phyloP scores from a whole-genome alignment of 1,140 invertebrate species.

The Hylaeus volcanicus region DNA sequence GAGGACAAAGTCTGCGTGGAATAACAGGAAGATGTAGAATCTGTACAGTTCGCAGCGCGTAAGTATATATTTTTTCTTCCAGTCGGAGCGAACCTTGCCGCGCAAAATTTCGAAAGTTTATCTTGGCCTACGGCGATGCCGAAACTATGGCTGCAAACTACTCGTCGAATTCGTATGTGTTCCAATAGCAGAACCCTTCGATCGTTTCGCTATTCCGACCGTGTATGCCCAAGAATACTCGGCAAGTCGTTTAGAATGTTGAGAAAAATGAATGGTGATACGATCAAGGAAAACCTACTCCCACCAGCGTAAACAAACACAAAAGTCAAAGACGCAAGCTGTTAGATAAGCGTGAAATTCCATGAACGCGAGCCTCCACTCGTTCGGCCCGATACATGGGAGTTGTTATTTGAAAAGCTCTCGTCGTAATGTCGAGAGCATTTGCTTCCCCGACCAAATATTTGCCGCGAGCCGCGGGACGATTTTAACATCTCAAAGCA shows the following conservation, averaged over 20 bases:
- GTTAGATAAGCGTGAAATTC: conserved; percentile 18
- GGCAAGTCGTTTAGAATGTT: no score
- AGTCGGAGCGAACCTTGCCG: conserved; percentile 28
- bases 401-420: conserved; percentile 62
- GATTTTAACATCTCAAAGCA: conserved; percentile 66
- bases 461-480: conserved; percentile 56
- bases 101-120: conserved; percentile 57
- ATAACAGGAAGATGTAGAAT: conserved; percentile 58
- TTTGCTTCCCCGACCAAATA: conserved; percentile 62
- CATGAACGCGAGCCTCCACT: neutral
- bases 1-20: conserved; percentile 51
- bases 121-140: conserved; percentile 40
- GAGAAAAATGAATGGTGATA: no score
- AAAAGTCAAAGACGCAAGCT: no score
- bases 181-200: no score
- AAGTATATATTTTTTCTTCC: conserved; percentile 17
- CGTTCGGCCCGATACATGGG: conserved; percentile 47
- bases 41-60: conserved; percentile 30
- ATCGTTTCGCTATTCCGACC: no score
- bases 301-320: no score
- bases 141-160: no score
- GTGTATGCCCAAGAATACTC: no score
- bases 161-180: no score
- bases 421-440: conserved; percentile 58
- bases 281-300: no score